phyloP scores from a whole-genome alignment of 2,797 vertebrate genomes.

The Sitta carolinensis region DNA sequence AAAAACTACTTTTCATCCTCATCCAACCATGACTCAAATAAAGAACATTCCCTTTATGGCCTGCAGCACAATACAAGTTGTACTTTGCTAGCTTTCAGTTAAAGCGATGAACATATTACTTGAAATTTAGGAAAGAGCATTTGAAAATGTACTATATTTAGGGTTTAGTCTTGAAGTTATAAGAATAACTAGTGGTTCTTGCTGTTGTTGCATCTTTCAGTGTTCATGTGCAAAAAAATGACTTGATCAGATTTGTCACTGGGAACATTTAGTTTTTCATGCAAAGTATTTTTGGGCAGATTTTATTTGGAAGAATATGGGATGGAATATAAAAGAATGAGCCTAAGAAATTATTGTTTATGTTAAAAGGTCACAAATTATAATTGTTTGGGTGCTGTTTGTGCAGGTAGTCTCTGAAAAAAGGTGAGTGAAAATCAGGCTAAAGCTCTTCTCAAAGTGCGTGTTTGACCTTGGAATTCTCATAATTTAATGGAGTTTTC shows the following conservation, averaged over 20 bases:
- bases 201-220: conserved; percentile 33
- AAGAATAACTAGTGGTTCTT: conserved; percentile 11
- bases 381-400: neutral
- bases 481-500: neutral
- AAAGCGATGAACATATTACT: conserved; percentile 16
- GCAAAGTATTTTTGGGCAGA: conserved; percentile 18
- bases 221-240: neutral
- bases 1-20: conserved; percentile 36
- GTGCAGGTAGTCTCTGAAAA: neutral
- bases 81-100: conserved; percentile 24
- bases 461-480: neutral
- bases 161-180: neutral
- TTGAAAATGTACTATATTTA: conserved; percentile 9
- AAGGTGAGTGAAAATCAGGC: neutral
- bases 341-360: neutral
- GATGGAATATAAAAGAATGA: neutral
- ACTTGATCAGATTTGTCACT: conserved; percentile 31
- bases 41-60: conserved; percentile 18
- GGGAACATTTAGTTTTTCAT: conserved; percentile 45
- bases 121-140: neutral
- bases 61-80: conserved; percentile 52
- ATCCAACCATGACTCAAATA: conserved; percentile 22
- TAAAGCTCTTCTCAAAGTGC: neutral
- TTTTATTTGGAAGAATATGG: neutral
- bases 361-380: neutral